Percentiles rank a stretch among this genome's conserved stretches.
phyloP scores from a whole-genome alignment of 2,113 vertebrate genomes.

The Psittacus erithacus region DNA sequence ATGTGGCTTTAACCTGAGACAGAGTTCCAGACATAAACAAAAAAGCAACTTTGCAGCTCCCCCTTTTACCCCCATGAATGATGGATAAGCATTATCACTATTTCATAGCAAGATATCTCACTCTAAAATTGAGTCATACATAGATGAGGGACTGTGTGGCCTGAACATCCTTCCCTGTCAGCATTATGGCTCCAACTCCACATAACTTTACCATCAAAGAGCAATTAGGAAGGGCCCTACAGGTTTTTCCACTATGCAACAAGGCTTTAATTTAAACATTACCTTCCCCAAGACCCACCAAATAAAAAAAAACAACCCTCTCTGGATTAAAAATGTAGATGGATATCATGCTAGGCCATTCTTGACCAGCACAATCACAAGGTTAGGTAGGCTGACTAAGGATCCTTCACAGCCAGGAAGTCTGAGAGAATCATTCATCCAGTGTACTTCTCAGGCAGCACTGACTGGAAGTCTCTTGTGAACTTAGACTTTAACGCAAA shows the following conservation, averaged over 20 bases:
- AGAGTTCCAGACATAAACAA: not conserved
- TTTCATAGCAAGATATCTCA: not conserved
- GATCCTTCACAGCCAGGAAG: not conserved
- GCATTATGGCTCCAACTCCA: not conserved
- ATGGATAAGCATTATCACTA: not conserved
- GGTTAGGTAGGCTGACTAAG: not conserved
- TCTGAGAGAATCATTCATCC: not conserved
- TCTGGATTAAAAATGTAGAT: not conserved
- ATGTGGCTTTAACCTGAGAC: not conserved
- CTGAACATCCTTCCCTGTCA: not conserved
- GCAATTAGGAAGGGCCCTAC: not conserved
- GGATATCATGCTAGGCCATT: not conserved
- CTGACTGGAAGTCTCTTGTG: not conserved
- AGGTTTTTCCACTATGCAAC: not conserved
- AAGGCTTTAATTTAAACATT: not conserved
- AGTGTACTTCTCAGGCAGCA: not conserved
- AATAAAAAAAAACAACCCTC: not conserved
- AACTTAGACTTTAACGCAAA: not conserved
- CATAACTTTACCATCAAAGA: not conserved
- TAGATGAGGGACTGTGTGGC: not conserved
- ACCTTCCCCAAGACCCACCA: not conserved
- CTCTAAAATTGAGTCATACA: not conserved
- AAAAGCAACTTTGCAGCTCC: not conserved
- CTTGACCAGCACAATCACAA: not conserved
- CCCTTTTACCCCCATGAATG: not conserved